Base-by-base conservation (phyloP, 2,888 invertebrate species). In the Podabrus alpinus region DNA sequence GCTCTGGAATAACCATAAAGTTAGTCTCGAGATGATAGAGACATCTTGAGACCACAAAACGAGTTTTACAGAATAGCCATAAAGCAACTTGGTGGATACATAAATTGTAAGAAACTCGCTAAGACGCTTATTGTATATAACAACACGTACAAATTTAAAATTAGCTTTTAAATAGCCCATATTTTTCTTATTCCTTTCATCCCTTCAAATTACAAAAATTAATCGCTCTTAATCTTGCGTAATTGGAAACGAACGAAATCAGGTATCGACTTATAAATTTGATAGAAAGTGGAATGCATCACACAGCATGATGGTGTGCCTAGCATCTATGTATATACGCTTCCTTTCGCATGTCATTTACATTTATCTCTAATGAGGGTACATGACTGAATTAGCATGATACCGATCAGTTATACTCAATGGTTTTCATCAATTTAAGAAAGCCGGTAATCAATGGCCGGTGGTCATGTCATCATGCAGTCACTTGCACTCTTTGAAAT, bases 1-100 rank as follows among this genome's bases (percentile, higher is more conserved):
- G 87, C 86, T 82, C 83, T 82, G 84, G 84, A 86, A 87, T 86
- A 86, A 86, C 86, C 86, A 86, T 86, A 87, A 86, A 86, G 86
- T 84, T 82, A 84, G 85, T 85, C 85, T 84, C 84, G 82, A 83
- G 86, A 84, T 85, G 86, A 87, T 87, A 86, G 86, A 87, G 87
- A 87, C 87, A 87, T 87, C 87, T 86, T 87, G 86, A 84, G 87
- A 86, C 83, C 85, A 84, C 82, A 81, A 81, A 87, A 87, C 86
- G 84, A 85, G 86, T 86, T 86, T 84, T 84, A 83, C 83, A 85
- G 86, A 86, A 86, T 84, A 83, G 86, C 86, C 86, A 86, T 87
- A 87, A 87, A 87, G 86, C 86, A 86, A 86, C 83, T 85, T 83
- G 85, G 82, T 81, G 83, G 84, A 82, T 83, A 84, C 85, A 86